phyloP scores from a whole-genome alignment of 1,140 invertebrate species.

The Tribolium castaneum region DNA sequence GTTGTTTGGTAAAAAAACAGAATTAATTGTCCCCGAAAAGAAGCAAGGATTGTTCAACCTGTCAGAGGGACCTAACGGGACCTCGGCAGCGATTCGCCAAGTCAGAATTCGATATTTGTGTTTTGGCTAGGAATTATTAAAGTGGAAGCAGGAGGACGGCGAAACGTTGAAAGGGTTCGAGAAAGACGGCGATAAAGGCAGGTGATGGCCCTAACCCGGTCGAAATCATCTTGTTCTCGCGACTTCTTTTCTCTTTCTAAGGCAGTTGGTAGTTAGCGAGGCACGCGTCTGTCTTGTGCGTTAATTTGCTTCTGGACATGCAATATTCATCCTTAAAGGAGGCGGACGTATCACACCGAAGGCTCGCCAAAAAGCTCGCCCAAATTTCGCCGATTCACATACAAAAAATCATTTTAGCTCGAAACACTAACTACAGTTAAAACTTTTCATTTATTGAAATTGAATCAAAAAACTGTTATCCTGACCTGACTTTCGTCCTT shows the following conservation, averaged over 20 bases:
- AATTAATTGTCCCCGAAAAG: conserved; percentile 41
- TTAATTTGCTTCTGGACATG: conserved; percentile 40
- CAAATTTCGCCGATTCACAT: no score
- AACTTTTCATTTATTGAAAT: no score
- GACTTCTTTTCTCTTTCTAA: conserved; percentile 46
- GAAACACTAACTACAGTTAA: no score
- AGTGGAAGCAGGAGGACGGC: conserved; percentile 6
- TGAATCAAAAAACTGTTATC: no score
- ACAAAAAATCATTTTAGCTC: no score
- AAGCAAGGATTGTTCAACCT: conserved; percentile 48
- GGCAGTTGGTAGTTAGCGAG: conserved; percentile 44
- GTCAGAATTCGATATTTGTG: conserved; percentile 41
- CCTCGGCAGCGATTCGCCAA: conserved; percentile 44
- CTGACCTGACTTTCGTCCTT: no score
- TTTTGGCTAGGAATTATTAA: conserved; percentile 36
- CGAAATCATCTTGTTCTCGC: conserved; percentile 36
- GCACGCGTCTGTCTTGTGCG: conserved; percentile 44
- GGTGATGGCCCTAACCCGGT: conserved; percentile 41
- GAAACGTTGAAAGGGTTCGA: conserved; percentile 1
- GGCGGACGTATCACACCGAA: conserved; percentile 24
- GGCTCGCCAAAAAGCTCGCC: background rate
- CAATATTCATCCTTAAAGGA: conserved; percentile 38
- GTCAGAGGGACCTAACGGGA: conserved; percentile 45
- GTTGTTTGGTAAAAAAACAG: conserved; percentile 39
- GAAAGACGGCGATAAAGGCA: conserved; percentile 28